phyloP scores from a whole-genome alignment of 2,113 vertebrate species.

The Plecturocebus donacophilus region DNA sequence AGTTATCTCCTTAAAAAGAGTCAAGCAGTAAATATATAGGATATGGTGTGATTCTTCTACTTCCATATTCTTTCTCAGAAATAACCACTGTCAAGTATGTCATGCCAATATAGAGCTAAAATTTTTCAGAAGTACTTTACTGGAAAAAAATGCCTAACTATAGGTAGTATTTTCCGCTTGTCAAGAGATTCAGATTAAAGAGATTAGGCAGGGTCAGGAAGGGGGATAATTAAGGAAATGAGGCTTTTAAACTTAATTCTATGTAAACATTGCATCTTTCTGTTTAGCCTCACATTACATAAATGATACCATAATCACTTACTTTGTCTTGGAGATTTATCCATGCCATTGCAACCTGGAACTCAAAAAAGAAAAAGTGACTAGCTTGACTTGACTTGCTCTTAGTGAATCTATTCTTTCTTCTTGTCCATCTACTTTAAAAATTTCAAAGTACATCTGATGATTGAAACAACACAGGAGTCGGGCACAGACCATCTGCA shows the following conservation, averaged over 20 bases:
- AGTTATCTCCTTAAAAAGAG: constrained; percentile 2
- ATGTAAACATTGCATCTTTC: not conserved
- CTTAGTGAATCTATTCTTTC: not conserved
- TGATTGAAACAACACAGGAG: not conserved
- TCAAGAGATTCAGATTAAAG: not conserved
- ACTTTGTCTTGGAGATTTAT: not conserved
- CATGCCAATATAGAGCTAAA: not conserved
- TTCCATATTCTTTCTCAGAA: not conserved
- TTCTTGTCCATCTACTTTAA: not conserved
- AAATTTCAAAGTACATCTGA: not conserved
- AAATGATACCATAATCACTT: not conserved
- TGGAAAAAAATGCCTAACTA: not conserved
- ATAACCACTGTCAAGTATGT: not conserved
- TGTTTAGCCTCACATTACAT: not conserved
- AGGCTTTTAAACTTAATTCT: not conserved
- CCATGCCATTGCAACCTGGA: not conserved
- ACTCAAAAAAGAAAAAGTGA: not conserved
- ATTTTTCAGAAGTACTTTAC: not conserved
- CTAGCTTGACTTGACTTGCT: not conserved
- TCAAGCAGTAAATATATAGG: not conserved
- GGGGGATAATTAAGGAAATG: not conserved
- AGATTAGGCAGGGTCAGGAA: not conserved
- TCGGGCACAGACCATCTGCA: not conserved
- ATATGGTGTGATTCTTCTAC: not conserved
- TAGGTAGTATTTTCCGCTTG: not conserved